Evolutionary conservation across 2,888 invertebrate species (phyloP).

Genomic region (Melolontha melolontha): DNA sequence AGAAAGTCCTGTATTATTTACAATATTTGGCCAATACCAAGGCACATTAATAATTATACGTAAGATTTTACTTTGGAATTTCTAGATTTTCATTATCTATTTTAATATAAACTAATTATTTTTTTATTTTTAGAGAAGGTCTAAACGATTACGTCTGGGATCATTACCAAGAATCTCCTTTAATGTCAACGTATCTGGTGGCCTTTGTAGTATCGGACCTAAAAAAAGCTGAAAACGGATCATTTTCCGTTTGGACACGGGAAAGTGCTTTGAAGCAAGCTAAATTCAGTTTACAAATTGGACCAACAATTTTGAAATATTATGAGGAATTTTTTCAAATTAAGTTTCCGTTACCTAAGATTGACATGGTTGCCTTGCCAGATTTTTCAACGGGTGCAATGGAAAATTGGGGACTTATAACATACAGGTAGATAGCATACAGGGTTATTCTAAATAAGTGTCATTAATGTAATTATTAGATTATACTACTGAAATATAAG

Average conservation of each 20-base stretch:
- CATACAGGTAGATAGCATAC: constrained; percentile 72
- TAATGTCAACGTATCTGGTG: constrained; percentile 92
- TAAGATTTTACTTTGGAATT: too few species aligned
- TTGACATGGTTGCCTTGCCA: constrained; percentile 93
- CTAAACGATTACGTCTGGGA: constrained; percentile 80
- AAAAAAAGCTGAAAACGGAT: constrained; percentile 68
- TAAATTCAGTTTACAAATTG: constrained; percentile 80
- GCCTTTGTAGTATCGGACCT: constrained; percentile 88
- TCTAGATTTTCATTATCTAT: too few species aligned
- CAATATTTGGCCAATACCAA: too few species aligned
- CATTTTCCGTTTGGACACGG: constrained; percentile 79
- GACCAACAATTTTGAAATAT: constrained; percentile 77
- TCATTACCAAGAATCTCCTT: constrained; percentile 79
- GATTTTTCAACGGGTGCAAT: constrained; percentile 92
- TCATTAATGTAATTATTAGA: too few species aligned
- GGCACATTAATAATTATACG: too few species aligned
- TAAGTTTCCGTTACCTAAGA: constrained; percentile 82
- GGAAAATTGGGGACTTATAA: constrained; percentile 89
- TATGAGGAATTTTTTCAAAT: constrained; percentile 82
- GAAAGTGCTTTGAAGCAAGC: constrained; percentile 78
- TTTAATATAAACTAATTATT: background rate
- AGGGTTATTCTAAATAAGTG: too few species aligned
- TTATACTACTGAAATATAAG: too few species aligned
- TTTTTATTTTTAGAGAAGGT: constrained; percentile 65
- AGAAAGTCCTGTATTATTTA: too few species aligned